These are phyloP conservation scores for Anseranas semipalmata DNA, from an alignment of 2,113 vertebrate species.

Conservation along the genomic window DNA sequence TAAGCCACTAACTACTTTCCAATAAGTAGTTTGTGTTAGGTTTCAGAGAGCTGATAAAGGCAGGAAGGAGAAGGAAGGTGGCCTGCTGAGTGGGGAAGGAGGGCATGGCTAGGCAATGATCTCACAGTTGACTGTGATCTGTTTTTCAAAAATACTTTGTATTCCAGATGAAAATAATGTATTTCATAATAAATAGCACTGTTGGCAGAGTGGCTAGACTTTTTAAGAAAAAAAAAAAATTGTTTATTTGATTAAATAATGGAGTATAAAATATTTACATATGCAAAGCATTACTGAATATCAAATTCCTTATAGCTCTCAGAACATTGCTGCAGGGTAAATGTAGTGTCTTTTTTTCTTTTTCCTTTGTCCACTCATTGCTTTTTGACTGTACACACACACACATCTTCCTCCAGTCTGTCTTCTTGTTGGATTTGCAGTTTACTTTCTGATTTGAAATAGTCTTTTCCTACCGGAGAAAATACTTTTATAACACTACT, in stretches of 20 bases:
- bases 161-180: not conserved
- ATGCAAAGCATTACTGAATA: constrained; percentile 4
- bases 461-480: not conserved
- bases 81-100: not conserved
- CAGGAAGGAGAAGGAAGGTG: not conserved
- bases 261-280: not conserved
- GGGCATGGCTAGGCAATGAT: not conserved
- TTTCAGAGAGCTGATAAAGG: not conserved
- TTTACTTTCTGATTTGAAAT: not conserved
- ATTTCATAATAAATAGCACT: not conserved
- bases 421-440: not conserved
- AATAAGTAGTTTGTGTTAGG: not conserved
- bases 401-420: not conserved
- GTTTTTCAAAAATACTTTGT: not conserved
- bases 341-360: not conserved
- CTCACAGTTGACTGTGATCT: not conserved
- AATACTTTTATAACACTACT: not conserved
- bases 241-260: constrained; percentile 16
- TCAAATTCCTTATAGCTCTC: not conserved
- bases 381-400: not conserved
- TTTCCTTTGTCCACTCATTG: not conserved
- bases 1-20: not conserved
- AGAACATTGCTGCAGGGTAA: not conserved
- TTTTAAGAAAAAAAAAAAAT: not conserved
- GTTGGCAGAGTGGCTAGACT: not conserved